Evolutionary conservation across 2,797 vertebrate genomes (phyloP), one percentile per base, ranked within the genome.

Genomic region (Sorex maritimensis): DNA sequence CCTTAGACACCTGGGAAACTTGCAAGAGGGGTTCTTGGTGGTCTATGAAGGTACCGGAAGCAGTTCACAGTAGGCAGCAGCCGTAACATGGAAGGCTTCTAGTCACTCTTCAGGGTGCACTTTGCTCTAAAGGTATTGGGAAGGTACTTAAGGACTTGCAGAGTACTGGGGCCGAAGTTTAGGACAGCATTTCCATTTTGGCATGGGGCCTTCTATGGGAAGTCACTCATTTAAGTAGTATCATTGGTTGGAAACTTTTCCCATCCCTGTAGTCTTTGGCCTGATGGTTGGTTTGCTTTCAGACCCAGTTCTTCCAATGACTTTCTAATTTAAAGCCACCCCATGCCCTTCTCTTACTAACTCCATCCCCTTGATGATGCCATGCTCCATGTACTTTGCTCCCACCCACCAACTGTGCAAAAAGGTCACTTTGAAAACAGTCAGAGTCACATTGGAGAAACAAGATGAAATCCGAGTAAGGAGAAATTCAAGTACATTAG

Each of bases 401-500:
- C 77, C 75, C 21, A 58, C 41, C 11, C 23, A 75, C n/a, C 83
- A 78, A 19, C 82, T 77, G 77, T 12, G 9, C 44, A 34, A 77
- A 82, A 85, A 38, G 34, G 23, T 69, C 26, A 21, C 41, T 86
- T 93, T 88, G 77, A 15, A 24, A 67, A 93, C 65, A 11, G 10
- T 74, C 52, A 49, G 61, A 1, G 15, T 71, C 61, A 85, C 58
- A 52, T 41, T 81, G 44, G 30, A 96, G 61, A 95, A 94, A 86
- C 21, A 44, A 68, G 46, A 44, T 26, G 44, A 63, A 26, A 38
- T 6, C 9, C 68, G 72, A 34, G 41, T 82, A 73, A 81, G 46
- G 30, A 69, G 24, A 89, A 41, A 84, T 83, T 75, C 6, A 1
- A 67, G 11, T 78, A 86, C 14, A 65, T 73, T 88, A 52, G 41